Evolutionary conservation across 2,888 invertebrate genomes (phyloP).

Genomic region (Schrankia costaestrigalis): DNA sequence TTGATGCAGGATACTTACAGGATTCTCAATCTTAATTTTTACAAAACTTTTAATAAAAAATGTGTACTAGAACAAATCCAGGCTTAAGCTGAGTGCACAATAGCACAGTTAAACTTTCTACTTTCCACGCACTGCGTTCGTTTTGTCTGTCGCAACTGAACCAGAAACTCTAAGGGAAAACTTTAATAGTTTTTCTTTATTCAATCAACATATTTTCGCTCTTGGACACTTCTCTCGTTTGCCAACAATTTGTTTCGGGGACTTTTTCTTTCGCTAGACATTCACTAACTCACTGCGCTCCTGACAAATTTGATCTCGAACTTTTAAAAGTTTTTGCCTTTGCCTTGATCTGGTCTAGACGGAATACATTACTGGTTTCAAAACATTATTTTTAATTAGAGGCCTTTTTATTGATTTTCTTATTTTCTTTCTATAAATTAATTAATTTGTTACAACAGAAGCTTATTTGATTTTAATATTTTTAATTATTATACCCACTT

Average conservation of each 20-base stretch:
- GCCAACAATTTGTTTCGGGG: slow-evolving; percentile 75
- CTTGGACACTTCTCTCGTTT: slow-evolving; percentile 74
- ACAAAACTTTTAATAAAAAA: no score
- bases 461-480: neutral
- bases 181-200: slow-evolving; percentile 80
- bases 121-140: slow-evolving; percentile 52
- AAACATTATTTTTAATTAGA: neutral
- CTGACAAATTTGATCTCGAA: slow-evolving; percentile 67
- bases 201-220: slow-evolving; percentile 79
- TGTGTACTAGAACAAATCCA: neutral
- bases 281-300: slow-evolving; percentile 53
- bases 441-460: neutral
- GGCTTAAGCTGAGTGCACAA: slow-evolving; percentile 18
- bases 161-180: slow-evolving; percentile 62
- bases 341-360: slow-evolving; percentile 58
- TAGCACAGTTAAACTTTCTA: slow-evolving; percentile 31
- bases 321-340: slow-evolving; percentile 56
- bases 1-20: no score
- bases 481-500: neutral
- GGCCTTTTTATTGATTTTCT: no score
- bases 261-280: slow-evolving; percentile 58
- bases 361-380: slow-evolving; percentile 40
- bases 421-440: no score
- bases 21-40: no score
- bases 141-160: slow-evolving; percentile 60